Percentiles rank a stretch among this genome's conserved stretches.
Evolutionary conservation across 2,797 vertebrate species (phyloP).

Genomic region (Epinephelus malabaricus): DNA sequence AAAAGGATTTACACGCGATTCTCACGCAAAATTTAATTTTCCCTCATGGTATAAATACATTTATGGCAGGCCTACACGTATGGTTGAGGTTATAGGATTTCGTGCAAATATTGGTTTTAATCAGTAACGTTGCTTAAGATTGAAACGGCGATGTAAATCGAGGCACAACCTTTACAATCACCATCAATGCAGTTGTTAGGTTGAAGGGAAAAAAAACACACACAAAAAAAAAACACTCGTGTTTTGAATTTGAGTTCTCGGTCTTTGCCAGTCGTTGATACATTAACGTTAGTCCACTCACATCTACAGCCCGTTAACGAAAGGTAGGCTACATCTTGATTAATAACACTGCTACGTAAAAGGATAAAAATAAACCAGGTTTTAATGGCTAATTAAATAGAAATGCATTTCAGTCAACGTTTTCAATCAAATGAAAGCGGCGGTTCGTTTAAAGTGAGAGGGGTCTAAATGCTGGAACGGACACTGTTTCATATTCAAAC

Average conservation of each 20-base stretch:
- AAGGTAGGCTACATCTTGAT: neutral
- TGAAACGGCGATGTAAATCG: neutral
- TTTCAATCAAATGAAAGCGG: constrained; percentile 20
- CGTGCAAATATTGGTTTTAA: neutral
- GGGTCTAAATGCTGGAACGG: constrained; percentile 72
- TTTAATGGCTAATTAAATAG: neutral
- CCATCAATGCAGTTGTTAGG: neutral
- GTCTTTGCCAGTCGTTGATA: constrained; percentile 5
- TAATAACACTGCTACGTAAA: neutral
- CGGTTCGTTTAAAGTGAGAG: constrained; percentile 19
- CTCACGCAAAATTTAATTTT: too few species aligned
- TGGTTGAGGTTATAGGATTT: neutral
- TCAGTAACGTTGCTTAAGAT: too few species aligned
- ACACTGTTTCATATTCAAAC: constrained; percentile 34
- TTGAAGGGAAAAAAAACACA: too few species aligned
- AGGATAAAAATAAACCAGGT: rapidly evolving
- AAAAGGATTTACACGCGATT: neutral
- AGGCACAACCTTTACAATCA: neutral
- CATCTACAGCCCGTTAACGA: neutral
- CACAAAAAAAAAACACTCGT: neutral
- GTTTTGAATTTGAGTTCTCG: neutral
- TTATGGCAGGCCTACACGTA: neutral
- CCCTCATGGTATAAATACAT: neutral
- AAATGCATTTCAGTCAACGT: rapidly evolving
- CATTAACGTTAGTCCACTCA: neutral